These are phyloP conservation scores for Ochropleura plecta DNA, from an alignment of 2,888 invertebrate genomes.

Conservation along the genomic window DNA sequence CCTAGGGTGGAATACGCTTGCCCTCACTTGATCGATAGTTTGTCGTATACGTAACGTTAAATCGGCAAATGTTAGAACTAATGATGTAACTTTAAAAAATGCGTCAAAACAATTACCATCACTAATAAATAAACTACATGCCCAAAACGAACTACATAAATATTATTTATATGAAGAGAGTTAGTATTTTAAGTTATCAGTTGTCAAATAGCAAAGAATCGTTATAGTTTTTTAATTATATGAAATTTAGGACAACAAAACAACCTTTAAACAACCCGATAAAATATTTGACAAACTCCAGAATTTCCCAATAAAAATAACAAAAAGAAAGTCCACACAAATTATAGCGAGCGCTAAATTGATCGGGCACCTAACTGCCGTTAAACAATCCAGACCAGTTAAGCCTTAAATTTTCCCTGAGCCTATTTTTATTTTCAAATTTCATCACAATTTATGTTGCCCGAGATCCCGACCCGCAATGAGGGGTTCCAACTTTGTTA, in stretches of 20 bases:
- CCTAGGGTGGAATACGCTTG: too few species aligned
- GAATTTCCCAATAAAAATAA: conserved; percentile 16
- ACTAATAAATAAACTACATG: too few species aligned
- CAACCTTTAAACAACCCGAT: background rate
- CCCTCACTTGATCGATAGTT: background rate
- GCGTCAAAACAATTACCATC: too few species aligned
- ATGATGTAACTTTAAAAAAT: background rate
- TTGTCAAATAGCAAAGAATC: too few species aligned
- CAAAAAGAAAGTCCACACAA: conserved; percentile 34
- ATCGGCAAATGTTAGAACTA: background rate
- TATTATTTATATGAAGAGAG: too few species aligned
- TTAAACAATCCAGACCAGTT: conserved; percentile 70
- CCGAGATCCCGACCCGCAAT: conserved; percentile 77
- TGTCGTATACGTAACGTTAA: background rate
- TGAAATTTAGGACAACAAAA: too few species aligned
- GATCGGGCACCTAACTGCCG: conserved; percentile 59
- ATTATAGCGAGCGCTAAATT: conserved; percentile 49
- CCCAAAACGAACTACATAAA: too few species aligned
- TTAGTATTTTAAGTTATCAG: too few species aligned
- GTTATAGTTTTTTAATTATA: too few species aligned
- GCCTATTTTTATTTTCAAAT: conserved; percentile 86
- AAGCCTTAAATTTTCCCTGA: conserved; percentile 70
- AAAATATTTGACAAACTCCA: conserved; percentile 20
- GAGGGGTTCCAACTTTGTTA: conserved; percentile 85
- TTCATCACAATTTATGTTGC: conserved; percentile 85